Conservation (phyloP, 2,888 invertebrate genomes). For the Napeogenes sylphis region DNA sequence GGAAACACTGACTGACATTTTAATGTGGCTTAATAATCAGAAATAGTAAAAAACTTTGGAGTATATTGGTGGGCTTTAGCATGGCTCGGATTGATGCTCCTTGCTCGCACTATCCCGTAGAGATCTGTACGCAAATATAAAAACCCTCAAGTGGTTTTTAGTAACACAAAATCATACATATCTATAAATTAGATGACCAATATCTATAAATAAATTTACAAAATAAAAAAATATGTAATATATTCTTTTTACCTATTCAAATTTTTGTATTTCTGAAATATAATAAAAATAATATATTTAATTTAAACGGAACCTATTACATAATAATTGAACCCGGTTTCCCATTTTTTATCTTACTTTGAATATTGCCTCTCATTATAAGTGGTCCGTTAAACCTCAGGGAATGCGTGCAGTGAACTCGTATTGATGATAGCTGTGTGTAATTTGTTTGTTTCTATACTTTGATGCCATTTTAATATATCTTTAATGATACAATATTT, state of each 20-base stretch:
- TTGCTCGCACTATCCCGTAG: constrained; percentile 35
- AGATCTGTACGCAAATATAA: constrained; percentile 49
- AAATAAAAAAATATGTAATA: no score
- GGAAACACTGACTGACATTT: constrained; percentile 57
- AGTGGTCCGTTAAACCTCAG: constrained; percentile 56
- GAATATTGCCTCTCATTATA: constrained; percentile 70
- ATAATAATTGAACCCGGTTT: constrained; percentile 8
- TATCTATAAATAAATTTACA: not conserved
- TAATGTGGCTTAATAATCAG: constrained; percentile 75
- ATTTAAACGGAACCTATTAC: constrained; percentile 13
- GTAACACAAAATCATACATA: constrained; percentile 41
- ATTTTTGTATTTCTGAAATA: not conserved
- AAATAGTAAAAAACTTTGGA: constrained; percentile 60
- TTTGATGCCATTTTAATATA: constrained; percentile 6
- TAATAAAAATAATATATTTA: not conserved
- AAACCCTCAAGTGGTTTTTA: constrained; percentile 17
- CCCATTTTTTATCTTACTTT: constrained; percentile 59
- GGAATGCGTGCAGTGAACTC: constrained; percentile 49
- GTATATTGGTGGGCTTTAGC: constrained; percentile 73
- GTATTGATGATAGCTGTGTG: constrained; percentile 41
- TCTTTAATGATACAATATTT: no score
- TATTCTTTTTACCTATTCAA: not conserved
- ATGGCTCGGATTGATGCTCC: constrained; percentile 67
- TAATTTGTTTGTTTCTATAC: constrained; percentile 36
- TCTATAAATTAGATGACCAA: constrained; percentile 11